Base-by-base conservation (phyloP, 1,140 invertebrate genomes). In the Halotydeus destructor region DNA sequence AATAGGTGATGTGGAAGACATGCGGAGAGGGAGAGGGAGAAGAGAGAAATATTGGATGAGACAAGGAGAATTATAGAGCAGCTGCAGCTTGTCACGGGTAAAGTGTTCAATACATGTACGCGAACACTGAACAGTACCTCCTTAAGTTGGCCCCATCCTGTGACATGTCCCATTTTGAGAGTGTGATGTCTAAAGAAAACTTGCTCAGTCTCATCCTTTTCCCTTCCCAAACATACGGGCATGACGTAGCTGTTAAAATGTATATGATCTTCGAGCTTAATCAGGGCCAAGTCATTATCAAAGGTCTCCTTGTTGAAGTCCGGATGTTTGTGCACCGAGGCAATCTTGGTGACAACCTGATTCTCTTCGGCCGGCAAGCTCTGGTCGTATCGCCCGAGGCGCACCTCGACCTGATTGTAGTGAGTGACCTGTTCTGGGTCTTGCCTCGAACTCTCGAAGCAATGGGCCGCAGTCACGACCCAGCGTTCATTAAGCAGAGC, bases 231-330 rank as follows among this genome's bases (percentile, higher is more conserved):
- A 37, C 55, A 56, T 14, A 56, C 49, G 0, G 55, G 55, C 3
- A 45, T 33, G 18, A 56, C 54, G 22, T 50, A 49, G 43, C 53
- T 47, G 3, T 44, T 50, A 33, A 54, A 54, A 4, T 14, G 31
- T 8, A 54, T 40, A 25, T 49, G 45, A 12, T 51, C 31, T 16
- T 19, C 18, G 19, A 55, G 25, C 6, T 46, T 41, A 0, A 84
- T 55, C 8, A 85, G 54, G 0, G 72, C 78, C 46, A 85, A 75
- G 53, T 85, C 80, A 53, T 79, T 79, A 5, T 69, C 67, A 46
- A 68, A 74, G 3, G 64, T 60, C 0, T 51, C 56, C 0, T 69
- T 49, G 54, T 66, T 65, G 53, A 76, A 83, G 0, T 64, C 46
- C 5, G 52, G 51, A 45, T 54, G 52, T 6, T 44, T 38, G 19